A percentile compares a stretch with the other conserved stretches of the same genome.
Conservation (phyloP, 2,888 invertebrate species). For the Dioctria linearis region DNA sequence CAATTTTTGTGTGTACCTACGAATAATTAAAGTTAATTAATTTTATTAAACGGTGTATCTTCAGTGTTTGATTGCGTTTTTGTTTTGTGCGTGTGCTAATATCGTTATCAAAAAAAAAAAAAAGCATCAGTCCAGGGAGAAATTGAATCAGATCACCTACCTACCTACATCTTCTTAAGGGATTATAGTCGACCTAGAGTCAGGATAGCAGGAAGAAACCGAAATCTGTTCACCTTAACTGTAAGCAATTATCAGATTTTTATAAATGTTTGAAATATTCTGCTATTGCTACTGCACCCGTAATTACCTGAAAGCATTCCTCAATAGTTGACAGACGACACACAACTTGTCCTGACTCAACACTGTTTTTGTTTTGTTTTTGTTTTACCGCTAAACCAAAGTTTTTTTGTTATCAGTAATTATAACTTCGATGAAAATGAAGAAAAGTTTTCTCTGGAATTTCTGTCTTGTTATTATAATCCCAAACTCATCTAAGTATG, state of each 20-base stretch:
- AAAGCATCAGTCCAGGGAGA: not conserved
- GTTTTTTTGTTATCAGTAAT: slow-evolving; percentile 3
- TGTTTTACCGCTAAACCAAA: slow-evolving; percentile 2
- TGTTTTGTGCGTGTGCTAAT: not conserved
- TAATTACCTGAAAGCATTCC: not conserved
- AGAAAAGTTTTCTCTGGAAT: not conserved
- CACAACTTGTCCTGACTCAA: not conserved
- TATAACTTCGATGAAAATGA: slow-evolving; percentile 11
- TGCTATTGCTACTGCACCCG: not conserved
- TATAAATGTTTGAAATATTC: not conserved
- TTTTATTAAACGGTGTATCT: not conserved
- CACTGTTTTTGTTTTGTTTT: too few species aligned
- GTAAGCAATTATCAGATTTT: not conserved
- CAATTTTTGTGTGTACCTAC: not conserved
- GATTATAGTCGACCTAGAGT: not conserved
- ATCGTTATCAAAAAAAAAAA: not conserved
- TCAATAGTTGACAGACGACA: slow-evolving; percentile 8
- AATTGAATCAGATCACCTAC: too few species aligned
- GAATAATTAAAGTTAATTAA: not conserved
- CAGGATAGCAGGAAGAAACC: not conserved
- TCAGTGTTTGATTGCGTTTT: not conserved
- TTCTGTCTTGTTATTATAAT: not conserved
- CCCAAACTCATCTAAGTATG: not conserved
- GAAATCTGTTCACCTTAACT: not conserved
- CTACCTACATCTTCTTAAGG: not conserved